Percentiles rank a stretch among this genome's conserved stretches.
These are phyloP conservation scores for Gopherus evgoodei DNA, from an alignment of 2,113 vertebrate genomes.

Conservation along the genomic window DNA sequence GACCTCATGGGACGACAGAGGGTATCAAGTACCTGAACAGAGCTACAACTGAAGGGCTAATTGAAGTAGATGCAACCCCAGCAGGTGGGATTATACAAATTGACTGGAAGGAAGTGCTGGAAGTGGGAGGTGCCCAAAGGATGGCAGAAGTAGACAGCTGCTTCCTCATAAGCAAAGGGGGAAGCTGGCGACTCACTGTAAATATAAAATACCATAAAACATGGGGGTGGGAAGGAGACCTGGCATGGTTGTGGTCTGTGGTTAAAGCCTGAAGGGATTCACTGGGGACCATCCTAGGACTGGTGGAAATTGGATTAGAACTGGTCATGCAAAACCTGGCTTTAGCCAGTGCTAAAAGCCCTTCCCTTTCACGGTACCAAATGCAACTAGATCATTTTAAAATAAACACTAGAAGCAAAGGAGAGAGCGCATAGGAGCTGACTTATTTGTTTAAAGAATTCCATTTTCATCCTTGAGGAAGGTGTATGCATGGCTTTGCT, in stretches of 20 bases:
- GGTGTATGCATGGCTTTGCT: constrained; percentile 45
- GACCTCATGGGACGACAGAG: neutral
- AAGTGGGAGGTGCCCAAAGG: too few relatives aligned
- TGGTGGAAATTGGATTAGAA: neutral
- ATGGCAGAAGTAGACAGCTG: neutral
- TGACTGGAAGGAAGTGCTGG: too few relatives aligned
- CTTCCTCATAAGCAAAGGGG: neutral
- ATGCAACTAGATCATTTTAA: neutral
- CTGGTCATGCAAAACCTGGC: neutral
- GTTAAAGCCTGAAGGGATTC: neutral
- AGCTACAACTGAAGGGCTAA: too few relatives aligned
- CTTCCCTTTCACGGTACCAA: neutral
- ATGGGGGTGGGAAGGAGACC: neutral
- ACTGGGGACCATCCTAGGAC: neutral
- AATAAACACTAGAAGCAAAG: constrained; percentile 2
- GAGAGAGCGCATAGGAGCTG: constrained; percentile 20
- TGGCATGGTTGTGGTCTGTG: neutral
- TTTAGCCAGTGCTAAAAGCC: neutral
- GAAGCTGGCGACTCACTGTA: neutral
- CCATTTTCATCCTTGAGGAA: constrained; percentile 45
- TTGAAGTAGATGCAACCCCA: neutral
- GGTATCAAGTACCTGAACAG: too few relatives aligned
- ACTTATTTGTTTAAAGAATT: constrained; percentile 55
- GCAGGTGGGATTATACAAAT: neutral
- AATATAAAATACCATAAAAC: neutral